Evolutionary conservation across 2,888 invertebrate genomes (phyloP).

Genomic region (Lamellibrachia columna): DNA sequence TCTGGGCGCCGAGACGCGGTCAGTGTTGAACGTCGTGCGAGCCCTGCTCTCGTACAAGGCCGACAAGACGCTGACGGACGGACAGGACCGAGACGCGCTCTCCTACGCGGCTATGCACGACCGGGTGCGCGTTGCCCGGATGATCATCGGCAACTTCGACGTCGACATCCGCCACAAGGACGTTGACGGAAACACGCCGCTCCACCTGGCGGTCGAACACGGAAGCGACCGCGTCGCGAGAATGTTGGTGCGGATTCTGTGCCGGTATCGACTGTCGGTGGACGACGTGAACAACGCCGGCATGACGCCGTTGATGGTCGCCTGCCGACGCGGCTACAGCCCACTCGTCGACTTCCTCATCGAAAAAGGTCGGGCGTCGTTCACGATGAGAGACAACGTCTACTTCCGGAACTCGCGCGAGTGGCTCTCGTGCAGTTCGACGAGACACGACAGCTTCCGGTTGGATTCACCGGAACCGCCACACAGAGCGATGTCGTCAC

Average conservation of each 20-base stretch:
- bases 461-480: constrained; percentile 8
- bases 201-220: constrained; percentile 17
- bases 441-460: neutral
- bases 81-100: neutral
- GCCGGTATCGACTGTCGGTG: constrained; percentile 3
- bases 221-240: neutral
- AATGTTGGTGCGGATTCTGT: constrained; percentile 3
- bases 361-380: neutral
- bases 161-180: constrained; percentile 6
- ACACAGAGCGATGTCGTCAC: neutral
- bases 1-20: constrained; percentile 1
- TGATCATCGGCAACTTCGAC: constrained; percentile 6
- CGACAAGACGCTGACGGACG: constrained; percentile 7
- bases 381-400: constrained; percentile 20
- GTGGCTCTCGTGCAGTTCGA: constrained; percentile 13
- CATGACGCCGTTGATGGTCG: constrained; percentile 26
- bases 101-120: constrained; percentile 9
- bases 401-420: constrained; percentile 23
- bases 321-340: neutral
- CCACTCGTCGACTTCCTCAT: neutral
- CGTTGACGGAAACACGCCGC: constrained; percentile 13
- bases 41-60: neutral
- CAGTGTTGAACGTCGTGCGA: neutral
- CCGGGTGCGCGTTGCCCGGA: neutral
- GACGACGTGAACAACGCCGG: constrained; percentile 20